Evolutionary conservation across 1,140 invertebrate genomes (phyloP), one percentile per base, ranked within the genome.

Genomic region (Drosophila baimaii): DNA sequence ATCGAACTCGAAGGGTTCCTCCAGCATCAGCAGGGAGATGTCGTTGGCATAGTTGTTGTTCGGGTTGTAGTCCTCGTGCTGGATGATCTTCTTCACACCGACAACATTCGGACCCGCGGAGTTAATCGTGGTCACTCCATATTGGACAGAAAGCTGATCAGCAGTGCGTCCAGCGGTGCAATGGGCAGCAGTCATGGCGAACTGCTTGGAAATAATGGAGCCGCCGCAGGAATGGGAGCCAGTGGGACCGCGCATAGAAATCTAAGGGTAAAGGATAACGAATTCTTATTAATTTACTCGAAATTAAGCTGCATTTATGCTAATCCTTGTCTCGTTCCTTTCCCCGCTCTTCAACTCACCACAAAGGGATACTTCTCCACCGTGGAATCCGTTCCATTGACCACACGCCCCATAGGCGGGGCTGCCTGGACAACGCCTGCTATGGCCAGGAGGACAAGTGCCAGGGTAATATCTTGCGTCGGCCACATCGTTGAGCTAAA

Each of bases 141-240:
- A 91, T 51, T 92, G 91, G 3, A 92, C 27, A 15, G 79, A 80
- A 0, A 92, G 62, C 21, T 70, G 47, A 0, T 0, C 13, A 2
- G 89, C 57, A 0, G 13, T 58, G 12, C 73, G 70, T 12, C 92
- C 90, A 13, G 79, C 88, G 4, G 94, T 92, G 70, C 94, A 95
- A 81, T 95, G 94, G 4, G 94, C 94, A 4, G 94, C 94, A 0
- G 94, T 94, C 44, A 95, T 52, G 15, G 93, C 93, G 23, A 93
- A 93, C 12, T 92, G 82, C 5, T 92, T 85, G 0, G 93, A 92
- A 23, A 95, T 92, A 7, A 95, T 91, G 0, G 93, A 93, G 0
- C 93, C 93, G 0, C 94, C 94, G 69, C 94, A 94, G 37, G 94
- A 94, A 77, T 94, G 94, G 31, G 91, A 91, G 13, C 84, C 84